A percentile compares a stretch with the other conserved stretches of the same genome.
phyloP scores from a whole-genome alignment of 2,113 vertebrate genomes.

The Nerophis ophidion region DNA sequence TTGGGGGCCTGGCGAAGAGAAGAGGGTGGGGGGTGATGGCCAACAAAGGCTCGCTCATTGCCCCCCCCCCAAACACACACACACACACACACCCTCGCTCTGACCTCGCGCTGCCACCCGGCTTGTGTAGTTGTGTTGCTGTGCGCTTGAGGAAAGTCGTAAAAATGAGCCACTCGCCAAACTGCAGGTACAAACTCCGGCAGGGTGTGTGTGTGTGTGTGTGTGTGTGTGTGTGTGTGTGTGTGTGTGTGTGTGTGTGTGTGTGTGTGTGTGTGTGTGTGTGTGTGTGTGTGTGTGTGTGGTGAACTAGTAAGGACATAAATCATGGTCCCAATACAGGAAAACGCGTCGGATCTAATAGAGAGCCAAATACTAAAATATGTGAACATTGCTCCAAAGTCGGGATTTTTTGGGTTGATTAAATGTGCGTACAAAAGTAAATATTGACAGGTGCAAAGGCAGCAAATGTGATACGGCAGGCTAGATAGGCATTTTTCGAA shows the following conservation, averaged over 20 bases:
- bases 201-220: not conserved
- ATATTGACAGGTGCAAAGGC: too few species aligned
- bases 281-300: not conserved
- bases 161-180: constrained; percentile 41
- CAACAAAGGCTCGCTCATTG: constrained; percentile 51
- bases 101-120: constrained; percentile 45
- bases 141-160: constrained; percentile 25
- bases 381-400: too few species aligned
- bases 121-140: constrained; percentile 16
- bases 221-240: too few species aligned
- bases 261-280: not conserved
- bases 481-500: too few species aligned
- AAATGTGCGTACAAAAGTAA: too few species aligned
- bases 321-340: too few species aligned
- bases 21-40: constrained; percentile 40
- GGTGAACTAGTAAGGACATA: too few species aligned
- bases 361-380: too few species aligned
- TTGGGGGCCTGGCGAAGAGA: constrained; percentile 37
- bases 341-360: too few species aligned
- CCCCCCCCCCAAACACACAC: constrained; percentile 29
- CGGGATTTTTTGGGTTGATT: too few species aligned
- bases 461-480: too few species aligned
- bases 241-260: not conserved
- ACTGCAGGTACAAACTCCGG: constrained; percentile 33
- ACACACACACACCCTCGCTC: constrained; percentile 1